These are phyloP conservation scores for Ceryle rudis DNA, from an alignment of 2,797 vertebrate genomes.

Conservation along the genomic window DNA sequence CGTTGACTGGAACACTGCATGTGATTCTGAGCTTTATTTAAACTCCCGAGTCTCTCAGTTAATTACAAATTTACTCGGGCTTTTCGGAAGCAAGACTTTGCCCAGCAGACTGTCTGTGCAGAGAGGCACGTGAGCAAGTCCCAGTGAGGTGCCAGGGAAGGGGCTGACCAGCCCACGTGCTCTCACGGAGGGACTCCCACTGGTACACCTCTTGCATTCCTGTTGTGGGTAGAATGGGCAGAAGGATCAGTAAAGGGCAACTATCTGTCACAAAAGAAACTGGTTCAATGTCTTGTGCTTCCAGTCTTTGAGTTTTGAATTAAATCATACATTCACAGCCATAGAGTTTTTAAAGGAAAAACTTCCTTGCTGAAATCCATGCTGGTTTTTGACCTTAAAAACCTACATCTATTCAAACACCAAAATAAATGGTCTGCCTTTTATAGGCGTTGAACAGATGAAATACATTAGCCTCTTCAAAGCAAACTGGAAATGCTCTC, in stretches of 20 bases:
- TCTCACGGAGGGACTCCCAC: rapidly evolving
- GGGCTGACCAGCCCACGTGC: not conserved
- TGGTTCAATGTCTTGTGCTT: rapidly evolving
- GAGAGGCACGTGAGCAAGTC: rapidly evolving
- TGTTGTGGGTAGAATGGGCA: rapidly evolving
- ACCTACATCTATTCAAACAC: not conserved
- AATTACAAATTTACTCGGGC: not conserved
- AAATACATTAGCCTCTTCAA: not conserved
- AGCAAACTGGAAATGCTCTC: not conserved
- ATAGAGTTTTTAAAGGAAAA: not conserved
- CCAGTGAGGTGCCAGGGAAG: not conserved
- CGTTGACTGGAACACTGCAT: conserved; percentile 34
- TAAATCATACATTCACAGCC: not conserved
- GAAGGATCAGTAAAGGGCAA: not conserved
- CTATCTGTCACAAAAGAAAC: not conserved
- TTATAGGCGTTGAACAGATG: not conserved
- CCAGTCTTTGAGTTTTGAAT: not conserved
- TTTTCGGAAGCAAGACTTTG: not conserved
- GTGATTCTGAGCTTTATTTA: conserved; percentile 13
- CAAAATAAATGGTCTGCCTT: not conserved
- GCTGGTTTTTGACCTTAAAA: not conserved
- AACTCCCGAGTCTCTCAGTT: not conserved
- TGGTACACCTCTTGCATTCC: not conserved
- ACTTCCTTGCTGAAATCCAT: not conserved
- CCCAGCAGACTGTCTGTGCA: not conserved